Evolutionary conservation across 1,140 invertebrate genomes (phyloP).

Genomic region (Sarcophaga bullata): DNA sequence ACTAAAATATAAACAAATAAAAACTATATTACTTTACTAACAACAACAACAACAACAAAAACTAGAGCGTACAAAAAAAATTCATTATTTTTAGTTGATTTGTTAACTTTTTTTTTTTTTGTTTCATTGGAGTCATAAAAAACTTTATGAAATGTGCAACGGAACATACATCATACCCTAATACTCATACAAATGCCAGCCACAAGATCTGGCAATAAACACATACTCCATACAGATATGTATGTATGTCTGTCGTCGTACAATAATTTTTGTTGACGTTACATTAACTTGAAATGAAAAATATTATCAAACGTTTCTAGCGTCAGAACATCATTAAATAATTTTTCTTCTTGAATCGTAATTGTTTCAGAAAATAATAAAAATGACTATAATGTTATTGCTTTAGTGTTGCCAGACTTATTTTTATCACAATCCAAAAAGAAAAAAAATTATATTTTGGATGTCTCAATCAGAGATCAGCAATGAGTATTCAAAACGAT

Average conservation of each 20-base stretch:
- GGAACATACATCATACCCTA: not conserved
- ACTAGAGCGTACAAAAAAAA: not conserved
- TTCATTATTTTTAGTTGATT: not conserved
- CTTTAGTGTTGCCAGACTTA: not conserved
- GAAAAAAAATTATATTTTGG: no score
- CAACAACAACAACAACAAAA: not conserved
- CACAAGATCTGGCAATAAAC: no score
- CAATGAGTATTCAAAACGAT: no score
- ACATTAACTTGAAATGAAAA: not conserved
- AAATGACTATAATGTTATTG: not conserved
- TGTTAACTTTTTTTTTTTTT: no score
- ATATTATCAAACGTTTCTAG: conserved; percentile 7
- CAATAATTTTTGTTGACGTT: conserved; percentile 13
- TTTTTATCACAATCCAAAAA: not conserved
- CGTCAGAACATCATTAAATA: not conserved
- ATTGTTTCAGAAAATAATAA: not conserved
- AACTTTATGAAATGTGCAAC: conserved; percentile 2
- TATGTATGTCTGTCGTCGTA: no score
- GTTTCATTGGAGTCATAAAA: conserved; percentile 19
- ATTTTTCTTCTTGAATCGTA: not conserved
- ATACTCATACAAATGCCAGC: no score
- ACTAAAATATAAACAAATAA: conserved; percentile 34
- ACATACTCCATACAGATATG: no score
- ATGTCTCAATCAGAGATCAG: no score
- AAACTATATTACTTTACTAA: conserved; percentile 13